Percentiles rank a stretch among this genome's conserved stretches.
These are phyloP conservation scores for Stichopus chloronotus DNA, from an alignment of 35 echinoderm and acorn worm genomes.

Conservation along the genomic window DNA sequence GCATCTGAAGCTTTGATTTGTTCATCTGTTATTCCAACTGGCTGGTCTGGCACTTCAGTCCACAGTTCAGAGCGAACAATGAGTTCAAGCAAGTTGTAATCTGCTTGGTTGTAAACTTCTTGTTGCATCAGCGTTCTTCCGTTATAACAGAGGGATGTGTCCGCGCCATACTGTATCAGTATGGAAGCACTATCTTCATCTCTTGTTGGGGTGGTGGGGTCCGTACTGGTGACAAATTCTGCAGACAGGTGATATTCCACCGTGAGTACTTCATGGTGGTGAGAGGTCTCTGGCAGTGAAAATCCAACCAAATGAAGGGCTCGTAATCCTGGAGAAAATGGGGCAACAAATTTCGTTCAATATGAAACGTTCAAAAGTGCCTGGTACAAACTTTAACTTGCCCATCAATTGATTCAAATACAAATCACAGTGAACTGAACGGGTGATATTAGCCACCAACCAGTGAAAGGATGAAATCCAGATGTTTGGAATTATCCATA, in stretches of 20 bases:
- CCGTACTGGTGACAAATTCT: conserved; percentile 65
- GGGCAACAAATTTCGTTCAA: not conserved
- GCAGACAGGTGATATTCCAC: conserved; percentile 63
- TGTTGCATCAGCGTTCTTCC: conserved; percentile 74
- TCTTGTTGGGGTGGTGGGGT: conserved; percentile 61
- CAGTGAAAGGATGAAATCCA: too few relatives aligned
- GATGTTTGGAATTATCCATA: too few relatives aligned
- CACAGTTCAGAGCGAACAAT: conserved; percentile 37
- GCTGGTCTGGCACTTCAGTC: conserved; percentile 55
- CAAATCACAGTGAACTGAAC: too few relatives aligned
- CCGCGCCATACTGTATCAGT: conserved; percentile 78
- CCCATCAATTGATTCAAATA: too few relatives aligned
- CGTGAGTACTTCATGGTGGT: conserved; percentile 59
- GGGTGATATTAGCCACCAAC: too few relatives aligned
- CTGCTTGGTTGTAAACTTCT: conserved; percentile 76
- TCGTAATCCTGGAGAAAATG: conserved; percentile 58
- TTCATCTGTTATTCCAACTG: conserved; percentile 22
- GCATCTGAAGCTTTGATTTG: not conserved
- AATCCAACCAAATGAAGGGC: conserved; percentile 84
- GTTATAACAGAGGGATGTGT: conserved; percentile 68
- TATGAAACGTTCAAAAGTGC: not conserved
- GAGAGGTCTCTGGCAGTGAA: conserved; percentile 26
- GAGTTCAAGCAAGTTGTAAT: conserved; percentile 59
- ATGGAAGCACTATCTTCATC: conserved; percentile 56
- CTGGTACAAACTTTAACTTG: not conserved